Evolutionary conservation across 2,888 invertebrate genomes (phyloP).

Genomic region (Brachylomia viminalis): DNA sequence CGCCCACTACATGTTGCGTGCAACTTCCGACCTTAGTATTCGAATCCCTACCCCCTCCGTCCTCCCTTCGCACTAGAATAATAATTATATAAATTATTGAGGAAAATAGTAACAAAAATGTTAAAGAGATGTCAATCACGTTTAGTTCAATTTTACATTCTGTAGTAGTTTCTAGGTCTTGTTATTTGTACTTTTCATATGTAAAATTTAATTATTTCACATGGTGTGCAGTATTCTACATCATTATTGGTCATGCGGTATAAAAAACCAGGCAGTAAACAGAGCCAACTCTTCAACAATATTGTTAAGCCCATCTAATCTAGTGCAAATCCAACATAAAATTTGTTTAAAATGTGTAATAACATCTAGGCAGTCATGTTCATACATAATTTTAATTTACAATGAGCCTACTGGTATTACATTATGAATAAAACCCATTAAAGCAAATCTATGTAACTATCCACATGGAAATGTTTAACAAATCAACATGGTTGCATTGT

Average conservation of each 20-base stretch:
- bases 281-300: not conserved
- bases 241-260: not conserved
- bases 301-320: not conserved
- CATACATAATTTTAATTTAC: constrained; percentile 48
- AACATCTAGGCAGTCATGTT: constrained; percentile 67
- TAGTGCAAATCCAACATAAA: constrained; percentile 4
- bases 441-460: constrained; percentile 85
- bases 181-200: not conserved
- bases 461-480: constrained; percentile 83
- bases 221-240: not conserved
- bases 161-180: not conserved
- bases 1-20: not conserved
- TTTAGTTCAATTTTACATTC: not conserved
- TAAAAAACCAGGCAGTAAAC: not conserved
- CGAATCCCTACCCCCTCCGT: not conserved
- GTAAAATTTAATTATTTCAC: not conserved
- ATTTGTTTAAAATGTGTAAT: constrained; percentile 1
- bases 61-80: too few relatives aligned
- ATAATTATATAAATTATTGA: not conserved
- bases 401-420: constrained; percentile 85
- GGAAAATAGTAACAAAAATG: not conserved
- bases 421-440: constrained; percentile 48
- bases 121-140: not conserved
- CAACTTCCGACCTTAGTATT: not conserved
- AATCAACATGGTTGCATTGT: constrained; percentile 84